phyloP scores from a whole-genome alignment of 2,113 vertebrate species.

The Mesitornis unicolor region DNA sequence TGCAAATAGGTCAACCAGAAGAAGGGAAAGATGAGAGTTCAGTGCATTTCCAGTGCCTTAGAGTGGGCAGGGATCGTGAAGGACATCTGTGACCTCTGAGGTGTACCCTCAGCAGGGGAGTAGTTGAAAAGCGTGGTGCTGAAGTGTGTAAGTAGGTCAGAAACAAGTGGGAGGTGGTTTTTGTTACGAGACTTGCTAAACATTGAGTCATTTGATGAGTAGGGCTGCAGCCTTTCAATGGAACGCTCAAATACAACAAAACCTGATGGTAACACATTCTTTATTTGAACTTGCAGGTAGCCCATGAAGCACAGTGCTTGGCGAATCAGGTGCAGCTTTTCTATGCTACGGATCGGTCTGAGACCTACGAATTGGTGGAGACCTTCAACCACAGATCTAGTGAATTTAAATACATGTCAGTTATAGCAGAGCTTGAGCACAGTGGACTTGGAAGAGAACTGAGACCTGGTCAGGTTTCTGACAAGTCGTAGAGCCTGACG shows the following conservation, averaged over 20 bases:
- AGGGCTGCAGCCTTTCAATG: neutral
- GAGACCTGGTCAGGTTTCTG: conserved; percentile 48
- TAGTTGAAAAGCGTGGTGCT: neutral
- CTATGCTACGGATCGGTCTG: conserved; percentile 81
- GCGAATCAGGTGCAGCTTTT: conserved; percentile 96
- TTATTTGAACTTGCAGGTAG: conserved; percentile 72
- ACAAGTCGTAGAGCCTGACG: conserved; percentile 34
- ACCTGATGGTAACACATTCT: neutral
- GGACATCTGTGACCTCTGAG: neutral
- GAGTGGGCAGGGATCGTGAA: neutral
- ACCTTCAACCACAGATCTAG: conserved; percentile 87
- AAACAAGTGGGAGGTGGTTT: neutral
- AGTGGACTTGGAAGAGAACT: conserved; percentile 76
- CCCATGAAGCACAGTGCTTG: conserved; percentile 91
- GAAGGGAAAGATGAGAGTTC: neutral
- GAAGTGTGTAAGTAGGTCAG: neutral
- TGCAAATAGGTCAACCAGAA: neutral
- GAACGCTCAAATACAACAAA: too few relatives aligned
- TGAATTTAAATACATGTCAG: conserved; percentile 91
- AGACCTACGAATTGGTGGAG: conserved; percentile 86
- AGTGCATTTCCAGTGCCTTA: neutral
- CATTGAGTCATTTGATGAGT: neutral
- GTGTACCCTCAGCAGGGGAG: neutral
- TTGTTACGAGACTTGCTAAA: neutral
- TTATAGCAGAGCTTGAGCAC: conserved; percentile 90